Conservation (phyloP, 2,113 vertebrate species). For the Macrotis lagotis region DNA sequence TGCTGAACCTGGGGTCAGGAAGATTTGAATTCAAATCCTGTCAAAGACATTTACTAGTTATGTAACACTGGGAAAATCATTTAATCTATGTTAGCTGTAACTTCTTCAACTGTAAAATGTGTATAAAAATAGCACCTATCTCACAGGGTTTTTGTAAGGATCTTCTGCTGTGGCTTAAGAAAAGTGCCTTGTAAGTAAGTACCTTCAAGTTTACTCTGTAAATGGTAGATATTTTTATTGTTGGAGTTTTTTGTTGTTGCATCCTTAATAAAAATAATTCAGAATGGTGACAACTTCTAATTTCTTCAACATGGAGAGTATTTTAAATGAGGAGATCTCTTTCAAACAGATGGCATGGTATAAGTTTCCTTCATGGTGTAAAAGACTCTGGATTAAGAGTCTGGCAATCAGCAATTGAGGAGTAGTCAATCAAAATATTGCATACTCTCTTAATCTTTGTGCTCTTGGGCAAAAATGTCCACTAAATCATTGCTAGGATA, state of each 20-base stretch:
- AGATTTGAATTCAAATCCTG: neutral
- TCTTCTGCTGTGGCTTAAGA: neutral
- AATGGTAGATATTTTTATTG: neutral
- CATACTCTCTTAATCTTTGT: neutral
- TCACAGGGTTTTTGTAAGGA: neutral
- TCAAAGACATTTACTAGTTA: neutral
- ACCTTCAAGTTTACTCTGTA: neutral
- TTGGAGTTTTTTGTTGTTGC: neutral
- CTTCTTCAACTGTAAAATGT: neutral
- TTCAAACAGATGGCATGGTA: neutral
- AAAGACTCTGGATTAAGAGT: neutral
- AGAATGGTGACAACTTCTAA: conserved; percentile 25
- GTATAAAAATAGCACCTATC: neutral
- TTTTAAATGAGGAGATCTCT: conserved; percentile 21
- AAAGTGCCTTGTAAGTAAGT: neutral
- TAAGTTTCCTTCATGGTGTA: neutral
- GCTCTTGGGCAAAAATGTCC: conserved; percentile 32
- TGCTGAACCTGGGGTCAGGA: neutral
- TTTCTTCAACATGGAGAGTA: conserved; percentile 22
- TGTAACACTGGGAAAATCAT: neutral
- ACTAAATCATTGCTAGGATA: neutral
- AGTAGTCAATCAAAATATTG: neutral
- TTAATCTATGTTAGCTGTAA: neutral
- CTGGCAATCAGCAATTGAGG: neutral
- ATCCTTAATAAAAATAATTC: conserved; percentile 39